Percentiles rank a stretch among this genome's conserved stretches.
Evolutionary conservation across 1,140 invertebrate genomes (phyloP).

Genomic region (Zophobas atratus): DNA sequence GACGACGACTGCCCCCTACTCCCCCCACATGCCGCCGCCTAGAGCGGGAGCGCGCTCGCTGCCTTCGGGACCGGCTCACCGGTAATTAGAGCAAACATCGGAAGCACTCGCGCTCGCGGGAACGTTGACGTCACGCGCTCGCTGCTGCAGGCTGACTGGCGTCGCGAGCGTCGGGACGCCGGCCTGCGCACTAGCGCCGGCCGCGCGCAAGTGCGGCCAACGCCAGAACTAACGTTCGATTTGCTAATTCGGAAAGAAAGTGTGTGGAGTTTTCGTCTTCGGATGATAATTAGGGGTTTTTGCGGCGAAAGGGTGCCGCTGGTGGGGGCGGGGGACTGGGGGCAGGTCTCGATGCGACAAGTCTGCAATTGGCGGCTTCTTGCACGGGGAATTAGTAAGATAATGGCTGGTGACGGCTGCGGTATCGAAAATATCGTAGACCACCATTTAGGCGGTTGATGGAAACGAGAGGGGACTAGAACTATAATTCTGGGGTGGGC

Average conservation of each 20-base stretch:
- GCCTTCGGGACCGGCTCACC: neutral
- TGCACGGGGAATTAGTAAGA: constrained; percentile 6
- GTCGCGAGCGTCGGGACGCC: constrained; percentile 56
- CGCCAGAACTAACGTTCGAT: constrained; percentile 62
- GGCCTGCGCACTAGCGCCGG: constrained; percentile 63
- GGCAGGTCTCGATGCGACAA: neutral
- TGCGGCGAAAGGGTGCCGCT: neutral
- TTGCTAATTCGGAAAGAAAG: constrained; percentile 64
- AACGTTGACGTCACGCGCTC: constrained; percentile 54
- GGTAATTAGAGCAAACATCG: constrained; percentile 20
- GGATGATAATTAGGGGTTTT: neutral
- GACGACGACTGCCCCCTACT: neutral
- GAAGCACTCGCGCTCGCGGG: constrained; percentile 30
- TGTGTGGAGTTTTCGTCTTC: constrained; percentile 53
- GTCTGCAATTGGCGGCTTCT: constrained; percentile 1
- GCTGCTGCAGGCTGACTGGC: constrained; percentile 63
- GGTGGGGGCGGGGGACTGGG: too few species aligned
- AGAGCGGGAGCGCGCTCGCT: neutral
- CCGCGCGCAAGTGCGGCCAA: constrained; percentile 60
- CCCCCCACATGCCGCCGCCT: neutral
- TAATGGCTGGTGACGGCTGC: constrained; percentile 5
- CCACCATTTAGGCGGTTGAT: constrained; percentile 16
- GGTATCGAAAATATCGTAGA: constrained; percentile 14
- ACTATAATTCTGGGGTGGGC: constrained; percentile 20
- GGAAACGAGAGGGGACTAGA: constrained; percentile 9